Conservation (phyloP, 2,888 invertebrate species). For the Saturnia pavonia region DNA sequence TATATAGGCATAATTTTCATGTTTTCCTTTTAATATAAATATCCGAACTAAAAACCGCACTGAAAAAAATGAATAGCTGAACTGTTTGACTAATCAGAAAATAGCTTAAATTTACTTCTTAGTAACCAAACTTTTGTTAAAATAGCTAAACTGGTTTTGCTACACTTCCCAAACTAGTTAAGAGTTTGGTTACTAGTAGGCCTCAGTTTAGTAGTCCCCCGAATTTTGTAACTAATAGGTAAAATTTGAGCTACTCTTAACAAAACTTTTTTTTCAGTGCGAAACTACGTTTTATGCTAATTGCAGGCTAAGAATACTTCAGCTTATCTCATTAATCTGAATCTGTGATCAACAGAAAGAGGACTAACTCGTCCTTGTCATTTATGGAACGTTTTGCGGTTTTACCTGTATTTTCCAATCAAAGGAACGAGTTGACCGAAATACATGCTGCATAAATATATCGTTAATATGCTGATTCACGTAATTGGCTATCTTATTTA, state of each 20-base stretch:
- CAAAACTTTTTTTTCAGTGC: too few species aligned
- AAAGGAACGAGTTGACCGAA: too few species aligned
- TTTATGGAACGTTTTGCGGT: background rate
- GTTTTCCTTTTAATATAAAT: background rate
- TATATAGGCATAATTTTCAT: background rate
- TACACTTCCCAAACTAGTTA: too few species aligned
- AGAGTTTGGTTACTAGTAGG: too few species aligned
- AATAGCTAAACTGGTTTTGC: too few species aligned
- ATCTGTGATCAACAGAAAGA: background rate
- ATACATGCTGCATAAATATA: background rate
- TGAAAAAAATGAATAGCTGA: too few species aligned
- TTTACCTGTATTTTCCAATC: background rate
- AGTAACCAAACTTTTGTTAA: too few species aligned
- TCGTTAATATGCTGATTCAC: background rate
- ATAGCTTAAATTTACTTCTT: too few species aligned
- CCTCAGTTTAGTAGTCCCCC: too few species aligned
- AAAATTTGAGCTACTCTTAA: too few species aligned
- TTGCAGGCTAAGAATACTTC: background rate
- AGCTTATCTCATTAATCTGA: background rate
- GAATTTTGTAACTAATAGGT: too few species aligned
- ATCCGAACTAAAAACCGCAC: background rate
- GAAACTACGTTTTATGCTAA: background rate
- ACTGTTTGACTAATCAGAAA: too few species aligned
- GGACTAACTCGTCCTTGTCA: background rate
- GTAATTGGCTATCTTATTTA: background rate